phyloP scores from a whole-genome alignment of 2,888 invertebrate genomes.

The Lobophora halterata region DNA sequence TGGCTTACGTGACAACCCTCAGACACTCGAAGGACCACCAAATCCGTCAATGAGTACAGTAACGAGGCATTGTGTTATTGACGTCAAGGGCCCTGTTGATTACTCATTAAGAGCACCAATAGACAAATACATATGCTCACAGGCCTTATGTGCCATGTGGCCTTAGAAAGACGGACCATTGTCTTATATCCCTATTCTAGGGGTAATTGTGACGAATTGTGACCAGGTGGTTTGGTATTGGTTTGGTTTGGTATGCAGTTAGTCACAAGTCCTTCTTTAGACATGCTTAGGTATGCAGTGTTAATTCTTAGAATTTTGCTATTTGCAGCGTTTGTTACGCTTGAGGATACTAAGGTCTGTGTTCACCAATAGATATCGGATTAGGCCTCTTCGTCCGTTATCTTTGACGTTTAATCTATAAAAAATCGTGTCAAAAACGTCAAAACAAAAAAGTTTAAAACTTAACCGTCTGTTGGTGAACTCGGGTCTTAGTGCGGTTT shows the following conservation, averaged over 20 bases:
- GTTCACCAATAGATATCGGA: no score
- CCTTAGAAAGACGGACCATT: constrained; percentile 15
- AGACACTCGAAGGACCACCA: constrained; percentile 16
- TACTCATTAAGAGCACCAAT: constrained; percentile 5
- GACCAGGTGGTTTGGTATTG: constrained; percentile 2
- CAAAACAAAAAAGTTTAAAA: no score
- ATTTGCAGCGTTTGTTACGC: no score
- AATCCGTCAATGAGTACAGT: constrained; percentile 24
- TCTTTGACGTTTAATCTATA: no score
- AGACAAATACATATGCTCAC: background rate
- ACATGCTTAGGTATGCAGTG: constrained; percentile 1
- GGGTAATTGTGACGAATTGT: background rate
- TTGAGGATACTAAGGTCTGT: no score
- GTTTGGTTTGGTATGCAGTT: constrained; percentile 7
- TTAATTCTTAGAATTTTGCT: constrained; percentile 6
- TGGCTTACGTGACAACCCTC: constrained; percentile 20
- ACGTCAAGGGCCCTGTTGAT: constrained; percentile 22
- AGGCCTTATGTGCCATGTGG: constrained; percentile 7
- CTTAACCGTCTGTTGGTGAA: no score
- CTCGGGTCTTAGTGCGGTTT: no score
- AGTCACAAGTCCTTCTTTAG: constrained; percentile 15
- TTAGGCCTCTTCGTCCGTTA: no score
- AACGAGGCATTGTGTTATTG: constrained; percentile 30
- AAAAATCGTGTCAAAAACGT: no score
- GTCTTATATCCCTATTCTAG: background rate